Base-by-base conservation (phyloP, 2,888 invertebrate genomes). In the Diachrysia chrysitis region DNA sequence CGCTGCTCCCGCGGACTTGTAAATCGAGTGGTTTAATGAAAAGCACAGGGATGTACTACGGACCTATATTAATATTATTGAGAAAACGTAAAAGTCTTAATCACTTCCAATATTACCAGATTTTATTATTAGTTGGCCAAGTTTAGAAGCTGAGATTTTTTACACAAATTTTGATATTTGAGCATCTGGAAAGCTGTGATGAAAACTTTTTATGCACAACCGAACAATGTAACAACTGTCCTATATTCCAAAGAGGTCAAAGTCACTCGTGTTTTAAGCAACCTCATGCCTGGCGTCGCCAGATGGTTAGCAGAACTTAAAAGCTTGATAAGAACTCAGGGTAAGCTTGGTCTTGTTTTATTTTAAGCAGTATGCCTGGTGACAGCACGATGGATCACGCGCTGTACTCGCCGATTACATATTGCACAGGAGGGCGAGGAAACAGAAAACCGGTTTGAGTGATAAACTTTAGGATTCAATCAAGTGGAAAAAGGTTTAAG, bases 311-410 rank as follows among this genome's bases (percentile, higher is more conserved):
- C 42, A 42, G 42, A 42, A 42, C 42, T 42, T 42, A 42, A 42
- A 42, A n/a, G 42, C 42, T 42, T n/a, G 42, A 42, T 42, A 42
- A 42, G 42, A 42, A n/a, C 42, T 42, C 42, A n/a, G 42, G 42
- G 42, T n/a, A 42, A 42, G 42, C n/a, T 14, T 51, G 12, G 48
- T 21, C 21, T 21, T 51, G 21, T 57, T n/a, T 19, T 53, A 66
- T 48, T 25, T 71, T 78, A 65, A 63, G 79, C 56, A 71, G 71
- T 23, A 25, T 70, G 85, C 72, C 75, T 83, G 73, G 82, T 88
- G 86, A 81, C 85, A 82, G 69, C 54, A 72, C 72, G 69, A 72
- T 86, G 84, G 78, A 83, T 86, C 85, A 87, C 86, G 76, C 66
- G 65, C 68, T 62, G 69, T 59, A 53, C 54, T 10, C 46, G 46